phyloP scores from a whole-genome alignment of 2,888 invertebrate species.

The Crossocerus cetratus region DNA sequence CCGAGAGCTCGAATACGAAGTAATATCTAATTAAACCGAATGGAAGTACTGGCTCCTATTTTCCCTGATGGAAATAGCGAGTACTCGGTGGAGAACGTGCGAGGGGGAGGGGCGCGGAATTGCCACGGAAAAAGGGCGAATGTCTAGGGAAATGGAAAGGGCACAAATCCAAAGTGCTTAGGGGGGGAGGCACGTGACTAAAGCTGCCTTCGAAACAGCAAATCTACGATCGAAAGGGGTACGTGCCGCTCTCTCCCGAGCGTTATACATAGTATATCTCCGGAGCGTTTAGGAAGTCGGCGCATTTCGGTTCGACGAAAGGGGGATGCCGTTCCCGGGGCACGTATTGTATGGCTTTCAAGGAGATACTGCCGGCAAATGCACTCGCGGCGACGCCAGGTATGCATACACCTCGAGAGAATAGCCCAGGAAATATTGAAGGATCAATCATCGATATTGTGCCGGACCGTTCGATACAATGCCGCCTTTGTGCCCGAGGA shows the following conservation, averaged over 20 bases:
- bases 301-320: slow-evolving; percentile 38
- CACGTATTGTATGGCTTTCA: slow-evolving; percentile 37
- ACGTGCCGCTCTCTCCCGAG: slow-evolving; percentile 39
- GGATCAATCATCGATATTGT: slow-evolving; percentile 51
- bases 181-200: too few relatives aligned
- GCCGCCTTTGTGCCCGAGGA: slow-evolving; percentile 32
- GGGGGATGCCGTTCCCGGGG: slow-evolving; percentile 38
- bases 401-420: slow-evolving; percentile 33
- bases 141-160: too few relatives aligned
- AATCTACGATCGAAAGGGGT: slow-evolving; percentile 23
- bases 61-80: too few relatives aligned
- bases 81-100: too few relatives aligned
- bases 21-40: too few relatives aligned
- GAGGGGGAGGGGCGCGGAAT: too few relatives aligned
- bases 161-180: too few relatives aligned
- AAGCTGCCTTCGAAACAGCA: slow-evolving; percentile 31
- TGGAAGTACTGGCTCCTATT: too few relatives aligned
- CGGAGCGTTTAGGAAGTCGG: slow-evolving; percentile 27
- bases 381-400: slow-evolving; percentile 5
- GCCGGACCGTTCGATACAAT: slow-evolving; percentile 42
- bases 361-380: neutral
- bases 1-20: too few relatives aligned
- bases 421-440: slow-evolving; percentile 32
- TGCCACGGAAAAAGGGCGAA: too few relatives aligned
- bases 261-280: slow-evolving; percentile 14